A percentile compares a stretch with the other conserved stretches of the same genome.
Conservation (phyloP, 92 coral and sea anemone species). For the Nematostella vectensis region DNA sequence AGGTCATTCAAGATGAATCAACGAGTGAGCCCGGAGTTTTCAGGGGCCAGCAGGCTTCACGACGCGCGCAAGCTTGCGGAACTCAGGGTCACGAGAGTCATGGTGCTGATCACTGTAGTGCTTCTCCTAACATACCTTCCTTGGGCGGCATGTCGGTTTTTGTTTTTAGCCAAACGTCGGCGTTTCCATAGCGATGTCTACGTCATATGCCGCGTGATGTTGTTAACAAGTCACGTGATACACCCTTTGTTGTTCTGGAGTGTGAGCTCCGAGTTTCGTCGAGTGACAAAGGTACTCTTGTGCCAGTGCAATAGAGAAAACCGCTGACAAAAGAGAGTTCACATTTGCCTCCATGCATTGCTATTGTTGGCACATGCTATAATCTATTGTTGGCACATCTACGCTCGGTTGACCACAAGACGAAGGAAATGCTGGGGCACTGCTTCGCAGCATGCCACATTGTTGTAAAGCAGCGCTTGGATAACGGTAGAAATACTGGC, state of each 20-base stretch:
- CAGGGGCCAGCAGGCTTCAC: neutral
- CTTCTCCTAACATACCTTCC: slow-evolving; percentile 27
- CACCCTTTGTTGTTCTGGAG: slow-evolving; percentile 21
- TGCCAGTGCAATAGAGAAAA: neutral
- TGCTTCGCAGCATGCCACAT: no score
- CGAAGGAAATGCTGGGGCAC: no score
- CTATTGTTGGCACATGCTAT: no score
- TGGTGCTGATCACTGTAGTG: slow-evolving; percentile 16
- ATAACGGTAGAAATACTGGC: no score
- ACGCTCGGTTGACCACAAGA: no score
- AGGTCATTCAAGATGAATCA: neutral
- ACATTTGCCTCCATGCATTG: no score
- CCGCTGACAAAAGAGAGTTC: no score
- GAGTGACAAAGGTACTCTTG: slow-evolving; percentile 3
- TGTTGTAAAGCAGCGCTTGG: no score
- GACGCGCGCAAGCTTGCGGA: slow-evolving; percentile 11
- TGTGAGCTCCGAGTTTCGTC: slow-evolving; percentile 29
- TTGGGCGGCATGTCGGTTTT: slow-evolving; percentile 9
- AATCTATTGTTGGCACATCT: no score
- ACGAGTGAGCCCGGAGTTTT: neutral
- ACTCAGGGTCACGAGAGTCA: slow-evolving; percentile 12
- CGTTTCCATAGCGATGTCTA: slow-evolving; percentile 23
- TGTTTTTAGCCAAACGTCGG: neutral
- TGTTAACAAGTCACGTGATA: slow-evolving; percentile 16
- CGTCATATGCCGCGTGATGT: slow-evolving; percentile 28